Conservation (phyloP, 1,140 invertebrate species). For the Hylaeus volcanicus region DNA sequence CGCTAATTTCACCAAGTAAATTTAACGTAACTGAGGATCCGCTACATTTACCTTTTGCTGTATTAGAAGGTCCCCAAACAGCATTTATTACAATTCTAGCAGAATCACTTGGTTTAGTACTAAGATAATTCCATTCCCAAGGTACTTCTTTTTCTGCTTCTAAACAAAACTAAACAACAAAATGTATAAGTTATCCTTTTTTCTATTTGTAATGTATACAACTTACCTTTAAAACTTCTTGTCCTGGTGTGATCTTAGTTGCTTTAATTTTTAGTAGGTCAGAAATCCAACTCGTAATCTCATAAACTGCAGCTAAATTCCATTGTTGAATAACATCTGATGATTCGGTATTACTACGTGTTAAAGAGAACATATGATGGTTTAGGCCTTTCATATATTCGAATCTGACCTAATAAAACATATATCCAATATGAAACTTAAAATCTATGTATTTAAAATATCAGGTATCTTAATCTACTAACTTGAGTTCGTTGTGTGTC, state of each 20-base stretch:
- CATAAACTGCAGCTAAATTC: conserved; percentile 73
- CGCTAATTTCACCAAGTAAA: conserved; percentile 72
- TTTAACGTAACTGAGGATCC: conserved; percentile 71
- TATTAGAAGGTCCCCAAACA: conserved; percentile 70
- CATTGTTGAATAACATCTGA: conserved; percentile 73
- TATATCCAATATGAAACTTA: not conserved
- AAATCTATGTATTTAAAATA: conserved; percentile 1
- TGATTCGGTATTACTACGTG: conserved; percentile 66
- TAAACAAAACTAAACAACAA: conserved; percentile 70
- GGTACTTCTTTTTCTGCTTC: conserved; percentile 72
- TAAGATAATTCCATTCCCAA: conserved; percentile 77
- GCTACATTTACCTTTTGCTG: conserved; percentile 73
- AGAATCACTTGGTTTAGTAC: conserved; percentile 69
- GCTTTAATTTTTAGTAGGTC: conserved; percentile 76
- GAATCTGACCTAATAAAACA: conserved; percentile 72
- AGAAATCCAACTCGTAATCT: conserved; percentile 70
- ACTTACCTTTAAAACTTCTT: conserved; percentile 72
- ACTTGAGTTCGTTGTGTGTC: conserved; percentile 71
- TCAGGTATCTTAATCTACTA: conserved; percentile 13
- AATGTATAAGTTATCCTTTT: conserved; percentile 1
- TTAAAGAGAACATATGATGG: conserved; percentile 70
- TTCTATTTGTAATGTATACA: not conserved
- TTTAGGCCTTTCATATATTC: conserved; percentile 72
- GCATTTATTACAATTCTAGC: conserved; percentile 69
- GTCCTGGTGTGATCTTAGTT: conserved; percentile 62